Evolutionary conservation across 1,140 invertebrate genomes (phyloP), one percentile per base, ranked within the genome.

Genomic region (Trichomalopsis sarcophagae): DNA sequence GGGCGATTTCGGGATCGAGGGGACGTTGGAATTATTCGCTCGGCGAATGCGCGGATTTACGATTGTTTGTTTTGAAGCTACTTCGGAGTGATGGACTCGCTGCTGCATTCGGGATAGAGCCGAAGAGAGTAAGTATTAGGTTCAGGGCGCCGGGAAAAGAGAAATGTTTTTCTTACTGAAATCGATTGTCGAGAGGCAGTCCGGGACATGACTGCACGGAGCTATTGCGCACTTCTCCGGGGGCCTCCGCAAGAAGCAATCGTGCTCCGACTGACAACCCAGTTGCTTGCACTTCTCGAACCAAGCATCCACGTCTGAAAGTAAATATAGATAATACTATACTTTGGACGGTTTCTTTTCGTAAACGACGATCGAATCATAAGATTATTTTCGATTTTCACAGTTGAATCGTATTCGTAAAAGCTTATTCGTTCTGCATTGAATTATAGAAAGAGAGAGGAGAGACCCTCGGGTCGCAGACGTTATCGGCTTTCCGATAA

Each of bases 241-340:
- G 3, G 90, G 87, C 81, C 78, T 89, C 33, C 91, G 82, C 2
- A 92, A 81, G 36, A 91, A 92, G 69, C 91, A 92, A 21, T 92
- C 88, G 21, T 89, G 86, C 73, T 91, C 87, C 0, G 91, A 92
- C 0, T 81, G 50, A 79, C 91, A 92, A 4, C 89, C 88, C 9
- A 91, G 75, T 50, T 30, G 73, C 85, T 85, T 89, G 77, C 91
- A 92, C 71, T 76, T 78, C 0, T 87, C 86, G 36, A 89, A 81
- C 89, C 88, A 91, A 17, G 4, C 79, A 5, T 87, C 66, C 4
- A 88, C 89, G 5, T 91, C 91, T 92, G 66, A 0, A 81, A 76
- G 5, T 62, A 17, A n/a, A 21, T 5, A 17, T 17, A 55, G 50
- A 5, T 2, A 5, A 21, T 5, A 17, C 1, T 1, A 14, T 55